Evolutionary conservation across 1,140 invertebrate species (phyloP).

Genomic region (Drosophila nannoptera): DNA sequence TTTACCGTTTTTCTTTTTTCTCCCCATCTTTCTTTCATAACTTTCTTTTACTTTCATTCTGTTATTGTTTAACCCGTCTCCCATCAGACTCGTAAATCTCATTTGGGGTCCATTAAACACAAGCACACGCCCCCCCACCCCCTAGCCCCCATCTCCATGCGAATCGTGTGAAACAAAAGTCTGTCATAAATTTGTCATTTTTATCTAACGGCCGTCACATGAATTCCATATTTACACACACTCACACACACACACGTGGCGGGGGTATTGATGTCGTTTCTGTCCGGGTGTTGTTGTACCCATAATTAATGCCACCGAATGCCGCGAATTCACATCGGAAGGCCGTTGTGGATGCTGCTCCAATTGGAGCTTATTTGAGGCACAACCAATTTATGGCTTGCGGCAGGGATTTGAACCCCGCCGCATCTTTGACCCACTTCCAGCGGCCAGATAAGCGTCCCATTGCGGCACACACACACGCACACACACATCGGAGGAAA

Average conservation of each 20-base stretch:
- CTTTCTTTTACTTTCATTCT: slow-evolving; percentile 13
- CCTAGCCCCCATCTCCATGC: slow-evolving; percentile 11
- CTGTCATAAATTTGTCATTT: slow-evolving; percentile 39
- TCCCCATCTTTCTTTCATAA: neutral
- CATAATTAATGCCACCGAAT: slow-evolving; percentile 45
- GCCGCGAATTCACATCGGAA: slow-evolving; percentile 27
- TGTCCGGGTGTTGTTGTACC: no score
- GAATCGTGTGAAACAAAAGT: slow-evolving; percentile 24
- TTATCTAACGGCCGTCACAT: slow-evolving; percentile 52
- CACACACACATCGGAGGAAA: no score
- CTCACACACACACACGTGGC: no score
- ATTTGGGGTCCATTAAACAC: slow-evolving; percentile 11
- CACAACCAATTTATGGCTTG: slow-evolving; percentile 21
- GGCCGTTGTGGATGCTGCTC: neutral
- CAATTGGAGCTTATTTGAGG: slow-evolving; percentile 8
- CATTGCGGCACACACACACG: neutral
- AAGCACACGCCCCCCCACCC: no score
- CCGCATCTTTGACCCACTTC: slow-evolving; percentile 52
- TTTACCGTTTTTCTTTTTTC: slow-evolving; percentile 46
- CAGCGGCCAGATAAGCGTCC: slow-evolving; percentile 35
- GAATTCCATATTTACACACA: no score
- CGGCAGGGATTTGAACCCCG: slow-evolving; percentile 39
- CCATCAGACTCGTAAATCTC: slow-evolving; percentile 44
- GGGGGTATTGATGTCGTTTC: slow-evolving; percentile 21
- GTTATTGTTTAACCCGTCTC: slow-evolving; percentile 26